Evolutionary conservation across 2,113 vertebrate species (phyloP).

Genomic region (Lipophrys pholis): DNA sequence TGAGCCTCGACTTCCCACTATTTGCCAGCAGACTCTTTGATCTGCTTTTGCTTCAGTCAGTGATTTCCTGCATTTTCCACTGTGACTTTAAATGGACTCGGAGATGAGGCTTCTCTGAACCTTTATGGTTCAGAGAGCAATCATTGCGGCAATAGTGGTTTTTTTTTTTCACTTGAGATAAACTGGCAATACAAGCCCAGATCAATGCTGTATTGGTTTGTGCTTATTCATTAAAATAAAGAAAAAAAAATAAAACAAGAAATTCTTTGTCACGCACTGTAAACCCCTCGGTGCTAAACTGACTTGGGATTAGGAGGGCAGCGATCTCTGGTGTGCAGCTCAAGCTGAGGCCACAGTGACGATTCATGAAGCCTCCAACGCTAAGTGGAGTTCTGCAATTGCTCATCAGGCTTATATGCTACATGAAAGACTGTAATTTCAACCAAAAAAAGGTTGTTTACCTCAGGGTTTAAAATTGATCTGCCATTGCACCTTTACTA

Average conservation of each 20-base stretch:
- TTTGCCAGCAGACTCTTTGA: constrained; percentile 16
- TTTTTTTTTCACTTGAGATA: constrained; percentile 59
- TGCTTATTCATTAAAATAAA: constrained; percentile 19
- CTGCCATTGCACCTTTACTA: background rate
- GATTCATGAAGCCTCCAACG: constrained; percentile 1
- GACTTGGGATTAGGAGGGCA: background rate
- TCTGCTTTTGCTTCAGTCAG: constrained; percentile 30
- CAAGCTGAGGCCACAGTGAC: background rate
- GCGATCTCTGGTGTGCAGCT: constrained; percentile 5
- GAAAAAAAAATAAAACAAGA: constrained; percentile 33
- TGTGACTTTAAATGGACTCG: constrained; percentile 32
- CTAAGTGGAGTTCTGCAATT: background rate
- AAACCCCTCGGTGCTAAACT: constrained; percentile 22
- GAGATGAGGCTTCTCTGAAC: constrained; percentile 19
- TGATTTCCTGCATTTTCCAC: constrained; percentile 40
- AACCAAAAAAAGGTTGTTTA: background rate
- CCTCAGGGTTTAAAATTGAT: background rate
- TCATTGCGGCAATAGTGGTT: constrained; percentile 49
- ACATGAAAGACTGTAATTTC: background rate
- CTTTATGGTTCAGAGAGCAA: constrained; percentile 39
- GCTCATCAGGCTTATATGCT: background rate
- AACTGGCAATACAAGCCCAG: constrained; percentile 41
- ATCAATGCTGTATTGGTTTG: constrained; percentile 34
- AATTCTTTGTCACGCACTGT: constrained; percentile 47
- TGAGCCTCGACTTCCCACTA: constrained; percentile 13